A percentile compares a stretch with the other conserved stretches of the same genome.
phyloP scores from a whole-genome alignment of 2,797 vertebrate species.

The Hoplostethus mediterraneus region DNA sequence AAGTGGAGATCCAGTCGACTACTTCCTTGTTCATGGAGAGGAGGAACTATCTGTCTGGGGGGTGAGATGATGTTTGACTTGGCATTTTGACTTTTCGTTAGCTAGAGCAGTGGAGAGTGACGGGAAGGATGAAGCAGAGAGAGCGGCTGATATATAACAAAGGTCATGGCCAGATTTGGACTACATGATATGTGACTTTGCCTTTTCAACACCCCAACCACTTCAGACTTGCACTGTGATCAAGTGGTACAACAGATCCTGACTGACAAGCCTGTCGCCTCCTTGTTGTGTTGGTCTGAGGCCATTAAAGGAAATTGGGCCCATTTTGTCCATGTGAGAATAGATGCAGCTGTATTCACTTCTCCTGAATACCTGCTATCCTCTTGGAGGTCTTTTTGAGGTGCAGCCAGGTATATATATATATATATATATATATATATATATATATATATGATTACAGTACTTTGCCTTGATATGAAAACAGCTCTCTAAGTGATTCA shows the following conservation, averaged over 20 bases:
- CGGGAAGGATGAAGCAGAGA: not conserved
- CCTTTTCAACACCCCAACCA: not conserved
- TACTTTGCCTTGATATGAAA: constrained; percentile 50
- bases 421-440: no score
- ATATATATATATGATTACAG: constrained; percentile 20
- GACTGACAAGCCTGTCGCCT: not conserved
- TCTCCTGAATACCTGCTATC: no score
- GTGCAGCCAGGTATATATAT: no score
- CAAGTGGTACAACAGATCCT: no score
- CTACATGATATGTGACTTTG: not conserved
- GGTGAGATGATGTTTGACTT: not conserved
- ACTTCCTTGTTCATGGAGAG: no score
- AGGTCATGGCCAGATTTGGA: constrained; percentile 1
- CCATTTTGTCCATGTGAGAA: no score
- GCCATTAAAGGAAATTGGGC: no score
- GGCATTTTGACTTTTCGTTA: constrained; percentile 8
- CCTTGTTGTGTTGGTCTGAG: not conserved
- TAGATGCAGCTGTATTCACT: no score
- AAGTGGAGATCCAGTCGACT: no score
- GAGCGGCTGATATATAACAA: constrained; percentile 21
- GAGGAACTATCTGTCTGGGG: no score
- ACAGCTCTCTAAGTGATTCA: constrained; percentile 45
- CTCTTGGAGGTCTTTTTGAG: no score
- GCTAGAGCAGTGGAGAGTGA: not conserved
- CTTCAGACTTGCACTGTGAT: not conserved